Conservation (phyloP, 2,888 invertebrate genomes). For the Furcula furcula region DNA sequence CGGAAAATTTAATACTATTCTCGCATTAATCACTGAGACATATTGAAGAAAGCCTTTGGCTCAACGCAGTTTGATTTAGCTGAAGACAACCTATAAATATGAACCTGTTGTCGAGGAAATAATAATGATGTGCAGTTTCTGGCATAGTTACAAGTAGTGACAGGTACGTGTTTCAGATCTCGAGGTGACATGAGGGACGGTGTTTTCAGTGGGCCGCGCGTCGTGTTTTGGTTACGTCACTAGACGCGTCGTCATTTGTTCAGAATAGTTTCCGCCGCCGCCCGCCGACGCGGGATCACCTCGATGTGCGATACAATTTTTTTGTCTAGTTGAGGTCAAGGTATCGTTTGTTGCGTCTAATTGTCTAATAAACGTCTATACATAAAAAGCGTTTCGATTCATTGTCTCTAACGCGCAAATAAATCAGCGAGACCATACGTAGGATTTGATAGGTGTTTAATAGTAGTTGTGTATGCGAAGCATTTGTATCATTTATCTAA, state of each 20-base stretch:
- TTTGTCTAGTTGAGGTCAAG: conserved; percentile 65
- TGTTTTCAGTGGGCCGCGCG: conserved; percentile 31
- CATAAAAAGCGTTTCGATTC: background rate
- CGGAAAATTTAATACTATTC: no score
- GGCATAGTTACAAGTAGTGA: conserved; percentile 31
- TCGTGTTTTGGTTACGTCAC: conserved; percentile 47
- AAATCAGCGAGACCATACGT: background rate
- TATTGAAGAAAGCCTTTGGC: no score
- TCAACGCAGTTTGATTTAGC: background rate
- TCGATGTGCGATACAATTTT: conserved; percentile 34
- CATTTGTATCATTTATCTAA: conserved; percentile 38
- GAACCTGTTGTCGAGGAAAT: conserved; percentile 20
- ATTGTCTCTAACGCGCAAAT: background rate
- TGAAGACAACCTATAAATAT: conserved; percentile 8
- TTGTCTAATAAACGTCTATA: conserved; percentile 10
- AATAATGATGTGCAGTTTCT: conserved; percentile 22
- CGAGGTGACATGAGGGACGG: conserved; percentile 36
- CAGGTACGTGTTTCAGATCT: conserved; percentile 36
- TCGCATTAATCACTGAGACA: no score
- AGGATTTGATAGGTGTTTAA: conserved; percentile 5
- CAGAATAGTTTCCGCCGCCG: conserved; percentile 59
- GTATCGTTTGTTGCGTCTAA: conserved; percentile 33
- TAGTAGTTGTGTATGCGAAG: conserved; percentile 13
- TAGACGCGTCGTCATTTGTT: conserved; percentile 52
- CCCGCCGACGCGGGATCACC: conserved; percentile 28